Conservation (phyloP, 2,113 vertebrate species). For the Hypomesus transpacificus region DNA sequence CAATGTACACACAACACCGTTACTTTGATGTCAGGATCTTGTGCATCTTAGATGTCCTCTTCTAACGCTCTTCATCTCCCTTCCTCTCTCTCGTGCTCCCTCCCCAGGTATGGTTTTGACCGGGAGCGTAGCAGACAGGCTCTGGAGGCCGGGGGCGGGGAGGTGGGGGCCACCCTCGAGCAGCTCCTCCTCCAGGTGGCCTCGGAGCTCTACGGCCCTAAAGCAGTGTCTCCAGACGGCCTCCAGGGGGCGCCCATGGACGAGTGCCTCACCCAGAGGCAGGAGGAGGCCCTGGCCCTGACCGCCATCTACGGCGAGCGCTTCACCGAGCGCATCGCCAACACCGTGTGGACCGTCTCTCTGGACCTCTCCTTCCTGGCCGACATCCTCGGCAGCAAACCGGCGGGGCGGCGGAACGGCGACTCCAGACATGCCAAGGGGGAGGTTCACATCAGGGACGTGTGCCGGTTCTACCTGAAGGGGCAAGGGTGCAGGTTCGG, state of each 20-base stretch:
- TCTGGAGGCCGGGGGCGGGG: conserved; percentile 77
- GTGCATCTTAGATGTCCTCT: too few species aligned
- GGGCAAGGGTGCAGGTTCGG: conserved; percentile 85
- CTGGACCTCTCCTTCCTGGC: conserved; percentile 71
- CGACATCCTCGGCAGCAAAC: neutral
- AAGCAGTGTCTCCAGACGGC: conserved; percentile 61
- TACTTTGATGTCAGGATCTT: too few species aligned
- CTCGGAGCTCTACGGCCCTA: conserved; percentile 76
- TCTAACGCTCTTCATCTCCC: too few species aligned
- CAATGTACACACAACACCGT: too few species aligned
- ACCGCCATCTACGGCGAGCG: conserved; percentile 90
- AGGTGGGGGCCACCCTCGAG: conserved; percentile 87
- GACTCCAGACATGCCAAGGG: conserved; percentile 20
- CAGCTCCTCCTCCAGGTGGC: conserved; percentile 83
- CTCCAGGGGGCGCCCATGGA: conserved; percentile 61
- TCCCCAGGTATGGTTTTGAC: conserved; percentile 87
- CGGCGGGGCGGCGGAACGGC: conserved; percentile 49
- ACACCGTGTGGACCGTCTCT: conserved; percentile 85
- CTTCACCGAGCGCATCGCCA: conserved; percentile 87
- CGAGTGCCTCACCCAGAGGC: conserved; percentile 82
- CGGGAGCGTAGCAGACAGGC: conserved; percentile 76
- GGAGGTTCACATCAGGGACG: conserved; percentile 43
- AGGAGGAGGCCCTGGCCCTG: conserved; percentile 89
- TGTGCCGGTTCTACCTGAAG: conserved; percentile 86
- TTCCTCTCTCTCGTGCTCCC: neutral